Conservation (phyloP, 2,888 invertebrate genomes). For the Limnephilus lunatus region DNA sequence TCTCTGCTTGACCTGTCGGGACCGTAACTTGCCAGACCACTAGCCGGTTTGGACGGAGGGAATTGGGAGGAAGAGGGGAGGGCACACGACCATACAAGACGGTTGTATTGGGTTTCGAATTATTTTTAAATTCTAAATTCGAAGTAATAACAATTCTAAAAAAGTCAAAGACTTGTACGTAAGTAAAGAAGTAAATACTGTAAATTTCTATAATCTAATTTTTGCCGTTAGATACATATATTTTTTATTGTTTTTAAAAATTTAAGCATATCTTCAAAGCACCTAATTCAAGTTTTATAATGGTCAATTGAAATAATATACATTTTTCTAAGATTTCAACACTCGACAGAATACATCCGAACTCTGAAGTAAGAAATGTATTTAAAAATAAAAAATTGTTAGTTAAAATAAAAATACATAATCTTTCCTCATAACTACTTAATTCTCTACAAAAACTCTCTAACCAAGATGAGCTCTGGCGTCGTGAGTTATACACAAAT, state of each 20-base stretch:
- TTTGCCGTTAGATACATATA: background rate
- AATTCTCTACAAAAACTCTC: too few species aligned
- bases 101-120: constrained; percentile 41
- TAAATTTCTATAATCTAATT: background rate
- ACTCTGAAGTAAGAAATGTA: too few species aligned
- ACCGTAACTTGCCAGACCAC: constrained; percentile 44
- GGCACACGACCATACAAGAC: constrained; percentile 21
- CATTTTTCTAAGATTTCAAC: too few species aligned
- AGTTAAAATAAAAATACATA: too few species aligned
- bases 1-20: background rate
- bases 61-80: background rate
- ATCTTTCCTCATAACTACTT: too few species aligned
- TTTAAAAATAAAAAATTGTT: too few species aligned
- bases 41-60: constrained; percentile 30
- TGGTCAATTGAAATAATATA: too few species aligned
- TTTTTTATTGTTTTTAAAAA: background rate
- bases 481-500: too few species aligned
- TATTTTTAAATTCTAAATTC: constrained; percentile 33
- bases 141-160: background rate
- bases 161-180: background rate
- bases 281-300: too few species aligned
- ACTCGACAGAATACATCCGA: too few species aligned
- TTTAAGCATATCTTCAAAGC: too few species aligned
- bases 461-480: too few species aligned
- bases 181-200: background rate